Percentiles rank a stretch among this genome's conserved stretches.
These are phyloP conservation scores for Nasonia longicornis DNA, from an alignment of 1,140 invertebrate genomes.

Conservation along the genomic window DNA sequence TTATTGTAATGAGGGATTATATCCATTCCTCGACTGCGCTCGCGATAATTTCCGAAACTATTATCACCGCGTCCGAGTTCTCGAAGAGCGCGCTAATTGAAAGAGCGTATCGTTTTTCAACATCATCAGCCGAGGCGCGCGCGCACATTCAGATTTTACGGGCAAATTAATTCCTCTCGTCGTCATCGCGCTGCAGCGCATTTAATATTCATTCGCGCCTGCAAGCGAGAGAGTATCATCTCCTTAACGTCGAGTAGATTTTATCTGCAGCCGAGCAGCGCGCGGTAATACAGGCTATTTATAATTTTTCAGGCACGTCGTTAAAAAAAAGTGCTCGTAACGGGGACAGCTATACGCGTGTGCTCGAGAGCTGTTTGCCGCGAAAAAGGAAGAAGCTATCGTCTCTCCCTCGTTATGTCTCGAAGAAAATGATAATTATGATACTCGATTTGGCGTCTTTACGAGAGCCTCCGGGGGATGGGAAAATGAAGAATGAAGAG, in stretches of 20 bases:
- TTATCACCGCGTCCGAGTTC: neutral
- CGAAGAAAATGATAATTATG: slow-evolving; percentile 18
- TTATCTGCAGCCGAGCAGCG: neutral
- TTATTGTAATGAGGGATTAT: neutral
- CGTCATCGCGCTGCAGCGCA: too few species aligned
- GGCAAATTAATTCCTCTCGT: neutral
- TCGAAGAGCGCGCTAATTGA: neutral
- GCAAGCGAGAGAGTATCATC: too few species aligned
- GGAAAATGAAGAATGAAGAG: neutral
- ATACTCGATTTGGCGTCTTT: slow-evolving; percentile 19
- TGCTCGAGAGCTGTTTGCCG: neutral
- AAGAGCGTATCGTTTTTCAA: neutral
- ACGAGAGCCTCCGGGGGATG: neutral
- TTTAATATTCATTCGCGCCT: neutral
- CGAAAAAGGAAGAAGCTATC: neutral
- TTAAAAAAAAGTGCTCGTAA: slow-evolving; percentile 21
- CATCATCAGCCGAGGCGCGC: too few species aligned
- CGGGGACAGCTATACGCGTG: too few species aligned
- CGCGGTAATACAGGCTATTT: slow-evolving; percentile 11
- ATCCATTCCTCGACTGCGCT: neutral
- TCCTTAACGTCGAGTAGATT: slow-evolving; percentile 3
- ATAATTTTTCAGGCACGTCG: neutral
- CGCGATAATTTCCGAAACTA: neutral
- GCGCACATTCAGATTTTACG: neutral
- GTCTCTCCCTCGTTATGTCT: neutral